phyloP scores from a whole-genome alignment of 2,888 invertebrate species.

The Lacanobia wlatinum region DNA sequence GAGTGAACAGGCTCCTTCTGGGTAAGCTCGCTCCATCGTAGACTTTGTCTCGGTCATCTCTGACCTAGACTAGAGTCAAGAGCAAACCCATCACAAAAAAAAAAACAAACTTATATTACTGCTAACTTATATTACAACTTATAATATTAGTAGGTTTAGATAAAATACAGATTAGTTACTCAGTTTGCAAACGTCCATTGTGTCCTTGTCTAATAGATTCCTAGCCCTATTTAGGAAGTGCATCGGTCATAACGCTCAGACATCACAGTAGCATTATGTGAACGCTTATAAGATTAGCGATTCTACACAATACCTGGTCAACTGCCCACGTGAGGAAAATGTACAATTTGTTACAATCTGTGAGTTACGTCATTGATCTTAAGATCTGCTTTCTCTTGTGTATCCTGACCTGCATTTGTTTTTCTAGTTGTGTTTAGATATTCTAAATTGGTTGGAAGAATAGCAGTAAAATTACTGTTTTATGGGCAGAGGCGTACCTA shows the following conservation, averaged over 20 bases:
- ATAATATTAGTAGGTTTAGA: no score
- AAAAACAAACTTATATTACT: no score
- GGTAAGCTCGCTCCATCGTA: no score
- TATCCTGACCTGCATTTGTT: slow-evolving; percentile 55
- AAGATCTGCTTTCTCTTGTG: slow-evolving; percentile 61
- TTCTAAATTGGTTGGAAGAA: slow-evolving; percentile 18
- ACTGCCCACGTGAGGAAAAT: slow-evolving; percentile 55
- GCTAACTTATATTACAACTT: no score
- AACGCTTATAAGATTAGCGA: slow-evolving; percentile 61
- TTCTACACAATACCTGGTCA: slow-evolving; percentile 52
- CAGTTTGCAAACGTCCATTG: not conserved
- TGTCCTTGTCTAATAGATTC: slow-evolving; percentile 17
- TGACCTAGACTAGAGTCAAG: no score
- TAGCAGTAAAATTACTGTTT: no score
- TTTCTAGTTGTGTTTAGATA: slow-evolving; percentile 28
- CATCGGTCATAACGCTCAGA: slow-evolving; percentile 54
- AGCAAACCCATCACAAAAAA: no score
- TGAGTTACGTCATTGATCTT: slow-evolving; percentile 56
- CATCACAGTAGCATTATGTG: slow-evolving; percentile 52
- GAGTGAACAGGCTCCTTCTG: no score
- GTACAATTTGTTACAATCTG: slow-evolving; percentile 52
- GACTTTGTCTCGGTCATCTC: no score
- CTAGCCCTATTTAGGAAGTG: slow-evolving; percentile 43
- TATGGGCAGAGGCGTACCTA: no score
- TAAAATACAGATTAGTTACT: no score